Conservation (phyloP, 2,113 vertebrate genomes). For the Melanerpes formicivorus region DNA sequence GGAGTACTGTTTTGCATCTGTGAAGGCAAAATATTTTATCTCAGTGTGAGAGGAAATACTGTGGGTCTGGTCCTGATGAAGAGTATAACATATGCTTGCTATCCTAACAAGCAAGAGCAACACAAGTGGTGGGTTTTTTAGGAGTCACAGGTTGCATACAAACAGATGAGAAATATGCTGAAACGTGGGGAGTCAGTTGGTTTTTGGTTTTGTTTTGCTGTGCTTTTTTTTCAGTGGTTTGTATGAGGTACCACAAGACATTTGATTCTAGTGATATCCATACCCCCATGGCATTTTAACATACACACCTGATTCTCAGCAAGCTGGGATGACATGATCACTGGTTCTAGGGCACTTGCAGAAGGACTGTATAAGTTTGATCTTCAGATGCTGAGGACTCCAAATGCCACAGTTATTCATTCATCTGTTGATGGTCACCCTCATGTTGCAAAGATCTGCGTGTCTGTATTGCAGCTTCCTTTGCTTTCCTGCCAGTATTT, state of each 20-base stretch:
- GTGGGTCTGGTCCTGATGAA: neutral
- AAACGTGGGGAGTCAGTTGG: too few species aligned
- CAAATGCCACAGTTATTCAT: neutral
- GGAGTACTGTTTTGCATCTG: neutral
- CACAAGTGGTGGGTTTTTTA: neutral
- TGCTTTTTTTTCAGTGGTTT: neutral
- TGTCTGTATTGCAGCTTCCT: neutral
- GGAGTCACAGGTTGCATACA: neutral
- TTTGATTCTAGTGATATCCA: neutral
- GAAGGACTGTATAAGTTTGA: neutral
- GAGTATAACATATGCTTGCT: fast-evolving
- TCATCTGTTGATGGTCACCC: neutral
- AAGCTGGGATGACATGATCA: too few species aligned
- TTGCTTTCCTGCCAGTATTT: neutral
- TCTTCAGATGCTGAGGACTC: neutral
- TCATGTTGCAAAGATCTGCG: neutral
- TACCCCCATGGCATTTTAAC: neutral
- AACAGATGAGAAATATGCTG: neutral
- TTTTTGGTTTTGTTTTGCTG: too few species aligned
- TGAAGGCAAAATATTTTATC: neutral
- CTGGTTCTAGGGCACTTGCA: neutral
- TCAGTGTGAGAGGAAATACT: neutral
- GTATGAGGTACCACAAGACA: neutral
- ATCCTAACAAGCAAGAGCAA: neutral
- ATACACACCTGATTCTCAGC: neutral